These are phyloP conservation scores for Pterostichus niger DNA, from an alignment of 2,888 invertebrate genomes.

Conservation along the genomic window DNA sequence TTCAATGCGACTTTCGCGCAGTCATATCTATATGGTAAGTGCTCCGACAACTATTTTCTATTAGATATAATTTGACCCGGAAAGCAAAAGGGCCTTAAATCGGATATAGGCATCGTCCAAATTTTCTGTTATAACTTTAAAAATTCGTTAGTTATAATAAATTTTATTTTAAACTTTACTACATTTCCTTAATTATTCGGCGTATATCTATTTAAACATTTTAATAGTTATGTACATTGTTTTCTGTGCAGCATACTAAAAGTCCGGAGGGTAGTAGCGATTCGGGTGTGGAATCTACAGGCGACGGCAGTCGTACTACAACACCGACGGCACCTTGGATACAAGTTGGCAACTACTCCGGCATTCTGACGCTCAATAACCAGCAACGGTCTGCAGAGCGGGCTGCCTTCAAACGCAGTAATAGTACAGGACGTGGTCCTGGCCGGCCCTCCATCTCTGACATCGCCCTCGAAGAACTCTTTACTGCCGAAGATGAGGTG, in stretches of 20 bases:
- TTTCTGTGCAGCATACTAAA: constrained; percentile 40
- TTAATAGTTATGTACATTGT: too few species aligned
- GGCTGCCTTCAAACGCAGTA: constrained; percentile 80
- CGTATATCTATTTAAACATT: too few species aligned
- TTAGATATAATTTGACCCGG: too few species aligned
- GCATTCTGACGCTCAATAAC: constrained; percentile 87
- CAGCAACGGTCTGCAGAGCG: constrained; percentile 85
- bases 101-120: too few species aligned
- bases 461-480: constrained; percentile 80
- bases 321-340: constrained; percentile 68
- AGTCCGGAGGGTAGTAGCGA: constrained; percentile 67
- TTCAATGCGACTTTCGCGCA: too few species aligned
- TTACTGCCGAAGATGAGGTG: constrained; percentile 82
- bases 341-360: constrained; percentile 76
- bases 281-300: constrained; percentile 68
- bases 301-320: constrained; percentile 68
- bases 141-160: too few species aligned
- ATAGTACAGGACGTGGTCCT: constrained; percentile 80
- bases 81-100: too few species aligned
- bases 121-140: too few species aligned
- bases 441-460: constrained; percentile 83
- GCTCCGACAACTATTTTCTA: too few species aligned
- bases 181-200: constrained; percentile 34
- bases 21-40: too few species aligned
- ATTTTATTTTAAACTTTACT: constrained; percentile 45